Conservation (phyloP, 2,888 invertebrate genomes). For the Argyra leucocephala region DNA sequence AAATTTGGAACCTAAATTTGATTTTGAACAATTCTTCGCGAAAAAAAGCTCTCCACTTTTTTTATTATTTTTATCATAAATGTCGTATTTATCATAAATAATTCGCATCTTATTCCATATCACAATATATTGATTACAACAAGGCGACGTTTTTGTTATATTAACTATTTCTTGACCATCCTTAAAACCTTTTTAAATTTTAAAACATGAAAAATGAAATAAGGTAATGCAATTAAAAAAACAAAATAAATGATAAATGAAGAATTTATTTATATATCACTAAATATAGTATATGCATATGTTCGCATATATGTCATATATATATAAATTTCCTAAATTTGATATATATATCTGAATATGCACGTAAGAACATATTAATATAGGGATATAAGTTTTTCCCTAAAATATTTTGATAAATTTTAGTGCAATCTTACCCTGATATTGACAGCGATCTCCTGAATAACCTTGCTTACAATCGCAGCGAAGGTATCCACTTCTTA, state of each 20-base stretch:
- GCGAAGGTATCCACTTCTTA: constrained; percentile 47
- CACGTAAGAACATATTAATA: no score
- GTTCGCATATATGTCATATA: no score
- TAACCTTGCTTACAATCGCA: constrained; percentile 65
- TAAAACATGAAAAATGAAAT: constrained; percentile 8
- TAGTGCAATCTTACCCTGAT: constrained; percentile 45
- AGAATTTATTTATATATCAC: background rate
- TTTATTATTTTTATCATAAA: constrained; percentile 7
- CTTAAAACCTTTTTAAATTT: background rate
- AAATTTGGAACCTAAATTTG: constrained; percentile 8
- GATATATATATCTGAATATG: no score
- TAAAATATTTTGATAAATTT: no score
- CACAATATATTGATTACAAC: constrained; percentile 6
- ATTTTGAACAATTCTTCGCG: constrained; percentile 7
- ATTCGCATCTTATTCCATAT: background rate
- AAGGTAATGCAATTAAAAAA: constrained; percentile 6
- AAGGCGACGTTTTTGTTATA: background rate
- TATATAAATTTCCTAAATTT: no score
- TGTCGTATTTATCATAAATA: background rate
- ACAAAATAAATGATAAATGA: constrained; percentile 1
- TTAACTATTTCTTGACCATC: background rate
- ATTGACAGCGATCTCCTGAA: constrained; percentile 56
- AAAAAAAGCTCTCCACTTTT: background rate
- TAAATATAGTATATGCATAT: background rate
- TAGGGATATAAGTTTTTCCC: no score